Evolutionary conservation across 2,113 vertebrate species (phyloP).

Genomic region (Colistium nudipinnis): DNA sequence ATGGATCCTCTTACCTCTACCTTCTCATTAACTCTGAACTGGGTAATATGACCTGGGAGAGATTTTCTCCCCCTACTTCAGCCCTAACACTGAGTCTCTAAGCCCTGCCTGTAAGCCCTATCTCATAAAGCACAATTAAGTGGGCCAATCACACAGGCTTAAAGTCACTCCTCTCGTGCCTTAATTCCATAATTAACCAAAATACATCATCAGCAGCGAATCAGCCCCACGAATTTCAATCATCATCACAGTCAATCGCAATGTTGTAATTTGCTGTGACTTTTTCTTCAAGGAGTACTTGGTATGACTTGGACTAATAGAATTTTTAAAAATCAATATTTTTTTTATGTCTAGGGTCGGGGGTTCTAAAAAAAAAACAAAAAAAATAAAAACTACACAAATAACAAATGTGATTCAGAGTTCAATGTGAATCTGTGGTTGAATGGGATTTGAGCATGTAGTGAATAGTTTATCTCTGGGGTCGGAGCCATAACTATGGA

Average conservation of each 20-base stretch:
- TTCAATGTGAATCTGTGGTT: constrained; percentile 49
- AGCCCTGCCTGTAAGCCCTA: constrained; percentile 72
- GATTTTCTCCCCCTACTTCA: constrained; percentile 79
- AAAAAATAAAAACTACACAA: constrained; percentile 13
- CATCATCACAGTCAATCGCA: constrained; percentile 77
- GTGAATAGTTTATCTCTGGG: constrained; percentile 79
- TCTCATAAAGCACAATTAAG: constrained; percentile 85
- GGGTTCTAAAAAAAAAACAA: constrained; percentile 19
- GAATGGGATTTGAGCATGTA: constrained; percentile 58
- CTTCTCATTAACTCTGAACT: constrained; percentile 82
- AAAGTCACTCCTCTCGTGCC: constrained; percentile 80
- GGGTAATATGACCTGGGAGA: constrained; percentile 80
- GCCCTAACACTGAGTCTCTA: constrained; percentile 73
- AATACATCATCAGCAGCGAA: constrained; percentile 83
- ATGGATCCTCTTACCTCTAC: constrained; percentile 80
- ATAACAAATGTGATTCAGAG: constrained; percentile 30
- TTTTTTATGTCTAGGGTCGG: constrained; percentile 41
- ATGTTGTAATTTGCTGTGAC: constrained; percentile 77
- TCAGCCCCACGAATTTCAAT: constrained; percentile 77
- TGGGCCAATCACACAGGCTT: constrained; percentile 84
- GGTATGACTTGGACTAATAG: constrained; percentile 67
- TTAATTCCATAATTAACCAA: constrained; percentile 83
- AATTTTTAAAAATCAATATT: constrained; percentile 66
- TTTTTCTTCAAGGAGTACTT: constrained; percentile 77
- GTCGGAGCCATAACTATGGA: constrained; percentile 75